Conservation (phyloP, 2,888 invertebrate genomes). For the Pristionchus arcanus region DNA sequence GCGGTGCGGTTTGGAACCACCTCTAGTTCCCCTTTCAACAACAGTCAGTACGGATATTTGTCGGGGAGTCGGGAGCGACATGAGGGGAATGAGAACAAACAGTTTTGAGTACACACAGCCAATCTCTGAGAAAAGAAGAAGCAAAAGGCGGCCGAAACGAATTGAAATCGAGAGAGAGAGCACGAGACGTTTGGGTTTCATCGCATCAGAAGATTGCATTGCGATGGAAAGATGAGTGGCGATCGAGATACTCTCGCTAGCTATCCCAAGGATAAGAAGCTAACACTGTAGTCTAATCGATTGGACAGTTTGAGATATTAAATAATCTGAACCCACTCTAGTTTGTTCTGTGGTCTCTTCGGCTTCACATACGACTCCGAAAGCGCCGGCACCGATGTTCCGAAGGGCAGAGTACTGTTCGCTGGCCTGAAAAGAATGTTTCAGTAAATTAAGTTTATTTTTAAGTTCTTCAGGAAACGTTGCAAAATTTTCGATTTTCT, state of each 20-base stretch:
- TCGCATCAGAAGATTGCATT: background rate
- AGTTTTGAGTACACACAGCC: slow-evolving; percentile 43
- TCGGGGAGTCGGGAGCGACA: slow-evolving; percentile 39
- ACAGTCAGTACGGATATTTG: slow-evolving; percentile 24
- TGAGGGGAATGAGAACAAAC: background rate
- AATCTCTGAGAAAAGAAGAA: slow-evolving; percentile 50
- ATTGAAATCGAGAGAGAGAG: slow-evolving; percentile 31
- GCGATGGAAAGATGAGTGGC: background rate
- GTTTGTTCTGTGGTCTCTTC: slow-evolving; percentile 65
- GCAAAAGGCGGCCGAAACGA: slow-evolving; percentile 46
- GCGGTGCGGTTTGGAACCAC: background rate
- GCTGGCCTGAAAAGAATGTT: slow-evolving; percentile 59
- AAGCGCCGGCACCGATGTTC: slow-evolving; percentile 77
- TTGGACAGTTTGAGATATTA: background rate
- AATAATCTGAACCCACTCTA: slow-evolving; percentile 58
- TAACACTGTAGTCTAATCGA: background rate
- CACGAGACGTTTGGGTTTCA: slow-evolving; percentile 43
- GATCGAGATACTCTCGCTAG: background rate
- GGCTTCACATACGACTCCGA: slow-evolving; percentile 77
- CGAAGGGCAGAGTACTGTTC: slow-evolving; percentile 69
- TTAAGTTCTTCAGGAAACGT: no score
- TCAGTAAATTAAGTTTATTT: background rate
- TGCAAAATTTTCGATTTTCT: no score
- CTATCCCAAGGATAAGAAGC: background rate
- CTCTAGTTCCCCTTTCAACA: background rate